phyloP scores from a whole-genome alignment of 1,140 invertebrate genomes.

The Mamestra configurata region DNA sequence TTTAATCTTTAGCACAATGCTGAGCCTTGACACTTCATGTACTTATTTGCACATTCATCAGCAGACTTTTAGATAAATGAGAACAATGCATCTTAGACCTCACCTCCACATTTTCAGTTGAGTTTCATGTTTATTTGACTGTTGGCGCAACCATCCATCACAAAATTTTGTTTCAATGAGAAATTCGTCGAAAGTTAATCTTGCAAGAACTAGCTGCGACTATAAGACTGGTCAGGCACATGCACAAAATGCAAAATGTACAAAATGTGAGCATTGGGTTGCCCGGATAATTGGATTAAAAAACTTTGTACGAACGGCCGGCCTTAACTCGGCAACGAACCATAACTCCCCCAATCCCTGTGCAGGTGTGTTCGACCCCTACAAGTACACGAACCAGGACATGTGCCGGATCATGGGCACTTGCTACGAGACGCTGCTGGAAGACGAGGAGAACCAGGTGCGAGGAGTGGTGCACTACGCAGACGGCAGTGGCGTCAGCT shows the following conservation, averaged over 20 bases:
- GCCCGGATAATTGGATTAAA: too few species aligned
- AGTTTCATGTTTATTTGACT: too few species aligned
- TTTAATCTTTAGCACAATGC: not conserved
- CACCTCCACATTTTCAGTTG: too few species aligned
- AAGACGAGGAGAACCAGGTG: slow-evolving; percentile 94
- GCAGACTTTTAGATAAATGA: not conserved
- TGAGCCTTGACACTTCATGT: slow-evolving; percentile 17
- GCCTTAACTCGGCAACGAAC: not conserved
- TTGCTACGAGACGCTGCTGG: slow-evolving; percentile 93
- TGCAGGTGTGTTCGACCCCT: slow-evolving; percentile 93
- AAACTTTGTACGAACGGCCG: too few species aligned
- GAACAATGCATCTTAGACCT: too few species aligned
- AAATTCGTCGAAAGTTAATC: not conserved
- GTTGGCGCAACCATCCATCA: too few species aligned
- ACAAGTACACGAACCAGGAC: slow-evolving; percentile 93
- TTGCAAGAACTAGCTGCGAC: not conserved
- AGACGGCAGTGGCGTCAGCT: slow-evolving; percentile 92
- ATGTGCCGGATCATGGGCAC: slow-evolving; percentile 94
- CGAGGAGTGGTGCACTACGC: slow-evolving; percentile 92
- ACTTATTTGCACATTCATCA: slow-evolving; percentile 26
- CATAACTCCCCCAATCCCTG: slow-evolving; percentile 2
- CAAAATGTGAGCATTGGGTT: too few species aligned
- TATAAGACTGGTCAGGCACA: not conserved
- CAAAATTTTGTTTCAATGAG: too few species aligned
- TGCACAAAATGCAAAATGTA: too few species aligned